Base-by-base conservation (phyloP, 2,888 invertebrate species). In the Chloromyia formosa region DNA sequence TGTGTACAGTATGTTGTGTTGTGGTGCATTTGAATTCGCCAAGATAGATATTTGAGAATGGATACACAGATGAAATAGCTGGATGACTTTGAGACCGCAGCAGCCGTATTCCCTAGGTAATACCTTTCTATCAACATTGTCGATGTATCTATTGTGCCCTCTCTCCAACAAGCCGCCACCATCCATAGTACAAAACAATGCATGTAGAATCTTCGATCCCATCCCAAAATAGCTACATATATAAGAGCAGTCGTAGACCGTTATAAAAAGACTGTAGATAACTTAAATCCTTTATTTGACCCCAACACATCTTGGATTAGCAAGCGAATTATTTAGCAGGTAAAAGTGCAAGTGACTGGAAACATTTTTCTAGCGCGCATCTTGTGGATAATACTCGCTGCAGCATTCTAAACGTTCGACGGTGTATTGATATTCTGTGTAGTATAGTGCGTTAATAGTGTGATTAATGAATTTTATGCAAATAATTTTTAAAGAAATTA, bases 231-330 rank as follows among this genome's bases (percentile, higher is more conserved):
- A 35, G 27, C 2, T 4, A 7, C 56, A 56, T 56, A 5, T 40
- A 58, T 45, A 68, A 60, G 60, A 68, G 60, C 1, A 27, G 42
- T 27, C 18, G 7, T 2, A 35, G 14, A 64, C 64, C 58, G 74
- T 71, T 75, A 75, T 75, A 75, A 75, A 75, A 75, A 75, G 75
- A 75, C 64, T 49, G 69, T 62, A 61, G 22, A 62, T 71, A 40
- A 54, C 61, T 75, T 60, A 62, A 72, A 75, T 75, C 75, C 75
- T 75, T 75, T 75, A 75, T 75, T 75, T 58, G 66, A 72, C 58
- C 72, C 54, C 72, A 53, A 42, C 27, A 35, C 27, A 4, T 35
- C 66, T 75, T 75, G 75, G 62, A 75, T 73, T 64, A 75, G 64
- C 54, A 62, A 60, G 27, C 64, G 71, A 71, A 58, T 53, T 71